phyloP scores from a whole-genome alignment of 2,888 invertebrate species.

The Acholoe squamosa region DNA sequence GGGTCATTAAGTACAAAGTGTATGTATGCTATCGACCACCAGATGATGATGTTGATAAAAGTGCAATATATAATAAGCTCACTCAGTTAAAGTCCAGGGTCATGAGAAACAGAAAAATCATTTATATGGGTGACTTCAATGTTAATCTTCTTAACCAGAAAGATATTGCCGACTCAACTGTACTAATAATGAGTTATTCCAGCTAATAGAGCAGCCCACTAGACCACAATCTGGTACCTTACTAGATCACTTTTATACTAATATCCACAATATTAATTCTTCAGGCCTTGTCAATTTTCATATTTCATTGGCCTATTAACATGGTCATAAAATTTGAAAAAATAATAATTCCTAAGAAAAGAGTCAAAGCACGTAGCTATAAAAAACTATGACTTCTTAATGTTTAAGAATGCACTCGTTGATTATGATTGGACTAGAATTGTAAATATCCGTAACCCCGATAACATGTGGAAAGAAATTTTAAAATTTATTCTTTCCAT shows the following conservation, averaged over 20 bases:
- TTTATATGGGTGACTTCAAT: neutral
- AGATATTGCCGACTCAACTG: neutral
- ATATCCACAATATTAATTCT: neutral
- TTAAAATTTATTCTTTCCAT: neutral
- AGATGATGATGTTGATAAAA: too few relatives aligned
- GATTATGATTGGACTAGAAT: neutral
- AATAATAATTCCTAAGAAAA: too few relatives aligned
- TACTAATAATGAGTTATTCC: neutral
- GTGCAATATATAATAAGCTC: too few relatives aligned
- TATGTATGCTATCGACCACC: too few relatives aligned
- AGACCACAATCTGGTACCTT: neutral
- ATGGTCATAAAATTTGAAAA: neutral
- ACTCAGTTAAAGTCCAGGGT: too few relatives aligned
- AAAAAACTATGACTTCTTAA: neutral
- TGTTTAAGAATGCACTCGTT: neutral
- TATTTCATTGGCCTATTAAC: neutral
- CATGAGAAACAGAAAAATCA: neutral
- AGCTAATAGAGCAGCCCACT: neutral
- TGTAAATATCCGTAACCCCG: neutral
- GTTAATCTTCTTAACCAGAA: neutral
- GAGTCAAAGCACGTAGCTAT: neutral
- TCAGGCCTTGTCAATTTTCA: neutral
- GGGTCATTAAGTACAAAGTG: too few relatives aligned
- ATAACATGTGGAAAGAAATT: neutral
- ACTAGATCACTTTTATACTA: neutral